Conservation (phyloP, 2,888 invertebrate species). For the Allophyes oxyacanthae region DNA sequence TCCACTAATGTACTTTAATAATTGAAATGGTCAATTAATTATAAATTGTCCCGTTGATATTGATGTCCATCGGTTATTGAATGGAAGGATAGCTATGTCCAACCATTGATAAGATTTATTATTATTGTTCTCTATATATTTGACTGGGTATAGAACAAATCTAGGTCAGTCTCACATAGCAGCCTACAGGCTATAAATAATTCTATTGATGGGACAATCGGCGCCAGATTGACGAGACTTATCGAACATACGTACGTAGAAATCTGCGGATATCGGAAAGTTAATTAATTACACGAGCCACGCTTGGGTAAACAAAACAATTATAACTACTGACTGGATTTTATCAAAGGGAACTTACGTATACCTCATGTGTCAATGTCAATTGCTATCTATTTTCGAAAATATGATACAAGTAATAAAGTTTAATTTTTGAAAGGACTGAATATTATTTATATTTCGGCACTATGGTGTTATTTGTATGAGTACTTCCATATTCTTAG, state of each 20-base stretch:
- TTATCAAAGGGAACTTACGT: constrained; percentile 40
- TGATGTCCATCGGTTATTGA: constrained; percentile 32
- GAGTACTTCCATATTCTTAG: too few relatives aligned
- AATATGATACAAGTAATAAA: not conserved
- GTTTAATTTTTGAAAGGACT: too few relatives aligned
- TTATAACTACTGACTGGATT: constrained; percentile 39
- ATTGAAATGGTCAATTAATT: constrained; percentile 62
- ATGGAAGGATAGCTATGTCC: constrained; percentile 31
- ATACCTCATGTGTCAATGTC: constrained; percentile 13
- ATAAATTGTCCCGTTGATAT: constrained; percentile 40
- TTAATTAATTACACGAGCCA: constrained; percentile 50
- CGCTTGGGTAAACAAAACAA: constrained; percentile 50
- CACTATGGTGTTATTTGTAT: too few relatives aligned
- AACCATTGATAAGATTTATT: constrained; percentile 44
- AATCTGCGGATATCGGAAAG: constrained; percentile 49
- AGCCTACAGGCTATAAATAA: constrained; percentile 48
- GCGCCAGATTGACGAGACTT: constrained; percentile 52
- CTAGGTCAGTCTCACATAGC: constrained; percentile 36
- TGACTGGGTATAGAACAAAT: constrained; percentile 35
- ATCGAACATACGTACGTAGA: constrained; percentile 35
- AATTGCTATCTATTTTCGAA: not conserved
- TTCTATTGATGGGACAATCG: constrained; percentile 50
- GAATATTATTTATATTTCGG: too few relatives aligned
- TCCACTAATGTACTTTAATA: constrained; percentile 67
- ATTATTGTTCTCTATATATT: constrained; percentile 31